Base-by-base conservation (phyloP, 2,888 invertebrate genomes). In the Aspidiotus destructor region DNA sequence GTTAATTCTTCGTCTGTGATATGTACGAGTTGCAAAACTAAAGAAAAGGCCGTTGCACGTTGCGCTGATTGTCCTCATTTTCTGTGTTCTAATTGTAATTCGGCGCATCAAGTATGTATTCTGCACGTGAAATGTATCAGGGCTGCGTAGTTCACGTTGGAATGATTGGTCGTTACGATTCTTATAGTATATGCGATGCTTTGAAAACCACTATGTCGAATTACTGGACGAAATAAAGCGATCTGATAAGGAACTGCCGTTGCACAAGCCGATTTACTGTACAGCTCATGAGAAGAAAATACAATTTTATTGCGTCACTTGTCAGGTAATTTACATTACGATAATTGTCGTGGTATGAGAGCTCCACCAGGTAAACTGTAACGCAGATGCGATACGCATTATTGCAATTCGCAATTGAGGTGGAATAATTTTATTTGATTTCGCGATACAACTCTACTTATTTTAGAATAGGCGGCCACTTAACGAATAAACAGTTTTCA, bases 1-100 rank as follows among this genome's bases (percentile, higher is more conserved):
- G 85, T 88, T 76, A 87, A 88, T 75, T 83, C 83, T 74, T 80
- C 81, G 75, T 86, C 88, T 72, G 80, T 84, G 53, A 76, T 81
- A 1, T 96, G 96, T 80, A 93, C 94, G 68, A 93, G 94, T 72
- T 97, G 96, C 82, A 96, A 94, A 77, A 89, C 93, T 74, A 92
- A 92, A 80, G 94, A 95, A 80, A 87, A 88, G 74, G 95, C 95
- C 15, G 89, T 94, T 63, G 94, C 95, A 11, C 85, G 93, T 71
- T 97, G 96, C 80, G 89, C 89, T 74, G 94, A 96, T 77, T 97
- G 96, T 80, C 91, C 92, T 75, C 92, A 92, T 78, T 90, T 94
- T 77, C 81, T 97, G 62, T 96, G 96, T 79, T 86, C 88, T 71
- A 91, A 92, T 77, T 97, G 96, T 80, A 92, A 93, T 75, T 90